Percentiles rank a stretch among this genome's conserved stretches.
Conservation (phyloP, 2,113 vertebrate genomes). For the Myiagra hebetior region DNA sequence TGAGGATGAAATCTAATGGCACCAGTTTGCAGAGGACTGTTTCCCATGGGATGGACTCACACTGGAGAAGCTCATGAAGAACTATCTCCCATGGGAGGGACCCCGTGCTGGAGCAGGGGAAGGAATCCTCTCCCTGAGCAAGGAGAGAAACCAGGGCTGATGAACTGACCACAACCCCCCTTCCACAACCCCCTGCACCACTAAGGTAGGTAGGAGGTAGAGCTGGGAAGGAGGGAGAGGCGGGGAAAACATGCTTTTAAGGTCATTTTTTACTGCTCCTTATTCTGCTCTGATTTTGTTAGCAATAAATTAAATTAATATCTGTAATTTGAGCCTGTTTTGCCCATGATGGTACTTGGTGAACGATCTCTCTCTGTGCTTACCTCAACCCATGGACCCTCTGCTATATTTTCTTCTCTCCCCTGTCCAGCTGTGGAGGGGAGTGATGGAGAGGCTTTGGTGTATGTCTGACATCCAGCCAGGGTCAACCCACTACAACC, state of each 20-base stretch:
- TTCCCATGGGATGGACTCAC: fast-evolving
- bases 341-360: neutral
- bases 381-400: neutral
- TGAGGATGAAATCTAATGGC: neutral
- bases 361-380: neutral
- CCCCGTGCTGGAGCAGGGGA: fast-evolving
- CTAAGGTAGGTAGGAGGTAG: neutral
- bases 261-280: neutral
- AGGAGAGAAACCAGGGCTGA: neutral
- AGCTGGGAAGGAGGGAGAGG: neutral
- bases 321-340: neutral
- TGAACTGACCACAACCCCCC: neutral
- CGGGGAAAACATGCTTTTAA: neutral
- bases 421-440: neutral
- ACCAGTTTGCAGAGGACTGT: neutral
- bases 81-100: neutral
- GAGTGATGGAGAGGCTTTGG: neutral
- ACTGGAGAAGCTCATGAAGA: neutral
- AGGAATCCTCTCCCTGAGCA: neutral
- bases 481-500: neutral
- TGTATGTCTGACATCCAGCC: neutral
- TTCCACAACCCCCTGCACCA: neutral
- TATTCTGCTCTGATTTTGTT: neutral
- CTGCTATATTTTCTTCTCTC: neutral
- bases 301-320: neutral